Percentiles rank a stretch among this genome's conserved stretches.
Conservation (phyloP, 2,113 vertebrate genomes). For the Oreochromis niloticus region DNA sequence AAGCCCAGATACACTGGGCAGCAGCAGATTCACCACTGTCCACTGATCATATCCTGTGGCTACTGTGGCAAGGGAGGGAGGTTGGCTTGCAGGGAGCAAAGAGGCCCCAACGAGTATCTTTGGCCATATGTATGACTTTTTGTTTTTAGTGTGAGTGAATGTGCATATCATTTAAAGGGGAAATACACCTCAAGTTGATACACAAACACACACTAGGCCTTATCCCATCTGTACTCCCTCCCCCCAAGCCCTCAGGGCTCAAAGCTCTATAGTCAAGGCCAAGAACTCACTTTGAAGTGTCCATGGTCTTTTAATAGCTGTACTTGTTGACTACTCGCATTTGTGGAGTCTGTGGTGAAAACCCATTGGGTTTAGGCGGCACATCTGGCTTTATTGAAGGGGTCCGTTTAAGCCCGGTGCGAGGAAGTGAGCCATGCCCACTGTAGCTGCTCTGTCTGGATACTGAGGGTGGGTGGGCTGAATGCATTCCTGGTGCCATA, state of each 20-base stretch:
- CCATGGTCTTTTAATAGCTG: slow-evolving; percentile 80
- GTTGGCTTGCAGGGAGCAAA: slow-evolving; percentile 68
- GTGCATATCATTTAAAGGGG: slow-evolving; percentile 59
- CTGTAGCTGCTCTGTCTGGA: slow-evolving; percentile 94
- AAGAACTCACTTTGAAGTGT: slow-evolving; percentile 59
- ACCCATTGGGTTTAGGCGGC: slow-evolving; percentile 93
- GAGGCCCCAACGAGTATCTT: slow-evolving; percentile 80
- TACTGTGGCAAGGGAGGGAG: slow-evolving; percentile 42
- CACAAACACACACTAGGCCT: slow-evolving; percentile 52
- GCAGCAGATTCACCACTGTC: slow-evolving; percentile 23
- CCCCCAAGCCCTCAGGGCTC: slow-evolving; percentile 20
- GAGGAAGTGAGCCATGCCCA: slow-evolving; percentile 91
- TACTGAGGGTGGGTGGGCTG: slow-evolving; percentile 83
- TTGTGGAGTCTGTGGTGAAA: slow-evolving; percentile 87
- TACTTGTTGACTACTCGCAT: slow-evolving; percentile 96
- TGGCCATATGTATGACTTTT: slow-evolving; percentile 78
- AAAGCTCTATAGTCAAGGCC: slow-evolving; percentile 50
- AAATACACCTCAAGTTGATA: slow-evolving; percentile 48
- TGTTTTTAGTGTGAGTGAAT: slow-evolving; percentile 62
- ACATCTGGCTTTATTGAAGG: slow-evolving; percentile 95
- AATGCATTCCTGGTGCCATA: slow-evolving; percentile 81
- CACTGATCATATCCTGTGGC: slow-evolving; percentile 36
- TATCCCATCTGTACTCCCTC: slow-evolving; percentile 16
- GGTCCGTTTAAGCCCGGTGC: slow-evolving; percentile 92
- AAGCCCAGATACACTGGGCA: slow-evolving; percentile 13